Evolutionary conservation across 2,888 invertebrate genomes (phyloP).

Genomic region (Microctonus aethiopoides): DNA sequence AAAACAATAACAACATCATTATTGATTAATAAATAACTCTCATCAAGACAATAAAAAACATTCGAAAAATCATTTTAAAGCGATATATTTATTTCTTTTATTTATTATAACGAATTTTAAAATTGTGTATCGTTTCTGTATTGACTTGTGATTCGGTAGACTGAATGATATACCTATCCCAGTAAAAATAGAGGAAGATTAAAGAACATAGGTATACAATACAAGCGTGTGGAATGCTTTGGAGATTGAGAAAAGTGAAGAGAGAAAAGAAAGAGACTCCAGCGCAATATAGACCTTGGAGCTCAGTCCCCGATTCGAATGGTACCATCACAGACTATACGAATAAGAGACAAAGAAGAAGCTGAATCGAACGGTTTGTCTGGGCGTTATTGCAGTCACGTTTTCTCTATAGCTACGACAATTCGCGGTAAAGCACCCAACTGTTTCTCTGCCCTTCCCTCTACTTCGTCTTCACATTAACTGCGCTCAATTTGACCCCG

Average conservation of each 20-base stretch:
- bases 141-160: not conserved
- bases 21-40: no score
- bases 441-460: constrained; percentile 36
- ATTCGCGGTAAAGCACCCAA: constrained; percentile 38
- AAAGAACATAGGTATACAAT: not conserved
- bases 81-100: no score
- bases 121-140: not conserved
- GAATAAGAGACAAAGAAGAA: constrained; percentile 21
- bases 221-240: constrained; percentile 6
- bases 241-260: constrained; percentile 11
- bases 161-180: not conserved
- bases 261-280: constrained; percentile 32
- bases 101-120: no score
- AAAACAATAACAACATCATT: not conserved
- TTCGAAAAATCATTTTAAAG: no score
- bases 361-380: constrained; percentile 20
- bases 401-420: constrained; percentile 37
- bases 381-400: constrained; percentile 55
- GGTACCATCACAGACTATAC: constrained; percentile 28
- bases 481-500: constrained; percentile 48
- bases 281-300: not conserved
- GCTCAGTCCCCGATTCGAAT: constrained; percentile 2
- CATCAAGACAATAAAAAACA: no score
- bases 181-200: not conserved
- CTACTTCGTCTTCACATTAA: constrained; percentile 50